Conservation (phyloP, 2,888 invertebrate species). For the Rhagophthalmus giganteus region DNA sequence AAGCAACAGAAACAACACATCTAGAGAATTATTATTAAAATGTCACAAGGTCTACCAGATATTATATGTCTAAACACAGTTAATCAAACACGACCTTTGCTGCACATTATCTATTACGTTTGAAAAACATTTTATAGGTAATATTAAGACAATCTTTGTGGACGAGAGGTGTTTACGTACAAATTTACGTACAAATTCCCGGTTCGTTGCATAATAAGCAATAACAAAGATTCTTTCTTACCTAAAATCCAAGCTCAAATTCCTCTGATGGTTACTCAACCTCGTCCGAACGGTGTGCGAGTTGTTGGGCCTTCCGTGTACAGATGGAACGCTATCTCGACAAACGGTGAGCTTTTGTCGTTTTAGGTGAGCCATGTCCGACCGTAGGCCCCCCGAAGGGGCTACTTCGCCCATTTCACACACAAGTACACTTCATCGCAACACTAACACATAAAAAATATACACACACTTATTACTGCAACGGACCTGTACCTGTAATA, state of each 20-base stretch:
- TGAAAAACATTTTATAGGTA: too few relatives aligned
- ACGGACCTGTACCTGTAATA: not conserved
- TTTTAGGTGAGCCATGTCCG: slow-evolving; percentile 42
- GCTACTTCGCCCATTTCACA: slow-evolving; percentile 42
- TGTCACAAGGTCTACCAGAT: too few relatives aligned
- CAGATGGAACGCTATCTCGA: slow-evolving; percentile 57
- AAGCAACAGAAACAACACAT: too few relatives aligned
- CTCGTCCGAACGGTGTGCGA: slow-evolving; percentile 57
- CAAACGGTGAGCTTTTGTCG: slow-evolving; percentile 50
- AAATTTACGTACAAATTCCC: too few relatives aligned
- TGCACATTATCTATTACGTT: too few relatives aligned
- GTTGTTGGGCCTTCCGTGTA: slow-evolving; percentile 60
- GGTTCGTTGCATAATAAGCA: too few relatives aligned
- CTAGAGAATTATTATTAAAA: too few relatives aligned
- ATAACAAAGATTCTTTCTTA: too few relatives aligned
- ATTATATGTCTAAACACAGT: too few relatives aligned
- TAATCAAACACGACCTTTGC: too few relatives aligned
- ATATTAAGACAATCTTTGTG: too few relatives aligned
- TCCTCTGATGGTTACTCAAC: slow-evolving; percentile 77
- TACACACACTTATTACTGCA: not conserved
- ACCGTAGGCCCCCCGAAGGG: slow-evolving; percentile 34
- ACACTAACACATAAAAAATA: slow-evolving; percentile 7
- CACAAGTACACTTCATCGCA: slow-evolving; percentile 20
- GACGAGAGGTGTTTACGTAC: too few relatives aligned
- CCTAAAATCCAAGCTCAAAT: slow-evolving; percentile 89